Evolutionary conservation across 2,113 vertebrate genomes (phyloP).

Genomic region (Thamnophis sirtalis): DNA sequence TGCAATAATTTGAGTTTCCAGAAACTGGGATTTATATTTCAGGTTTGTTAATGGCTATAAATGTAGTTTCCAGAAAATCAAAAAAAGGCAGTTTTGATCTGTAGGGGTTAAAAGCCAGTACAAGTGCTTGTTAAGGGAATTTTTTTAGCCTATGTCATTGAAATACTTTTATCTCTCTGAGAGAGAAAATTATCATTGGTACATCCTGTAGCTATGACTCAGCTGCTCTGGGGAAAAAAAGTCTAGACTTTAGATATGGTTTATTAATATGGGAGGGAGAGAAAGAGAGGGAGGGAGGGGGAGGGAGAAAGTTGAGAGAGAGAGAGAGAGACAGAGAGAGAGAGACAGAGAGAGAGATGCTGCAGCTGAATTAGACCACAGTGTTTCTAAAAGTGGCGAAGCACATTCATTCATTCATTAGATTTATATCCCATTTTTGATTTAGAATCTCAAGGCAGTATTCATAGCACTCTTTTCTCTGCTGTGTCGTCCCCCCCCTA

Average conservation of each 20-base stretch:
- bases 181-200: background rate
- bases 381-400: background rate
- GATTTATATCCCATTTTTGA: background rate
- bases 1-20: background rate
- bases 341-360: background rate
- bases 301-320: background rate
- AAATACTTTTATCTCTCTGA: background rate
- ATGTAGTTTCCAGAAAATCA: background rate
- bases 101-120: background rate
- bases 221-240: background rate
- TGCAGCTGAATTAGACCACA: background rate
- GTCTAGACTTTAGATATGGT: background rate
- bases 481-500: background rate
- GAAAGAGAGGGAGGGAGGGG: rapidly evolving
- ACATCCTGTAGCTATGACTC: background rate
- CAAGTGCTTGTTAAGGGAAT: background rate
- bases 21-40: background rate
- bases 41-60: background rate
- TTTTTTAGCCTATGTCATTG: background rate
- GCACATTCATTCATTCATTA: background rate
- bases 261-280: background rate
- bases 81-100: background rate
- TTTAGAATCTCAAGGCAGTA: background rate
- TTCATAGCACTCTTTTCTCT: background rate
- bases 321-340: rapidly evolving